These are phyloP conservation scores for Oophaga pumilio DNA, from an alignment of 2,113 vertebrate genomes.

Conservation along the genomic window DNA sequence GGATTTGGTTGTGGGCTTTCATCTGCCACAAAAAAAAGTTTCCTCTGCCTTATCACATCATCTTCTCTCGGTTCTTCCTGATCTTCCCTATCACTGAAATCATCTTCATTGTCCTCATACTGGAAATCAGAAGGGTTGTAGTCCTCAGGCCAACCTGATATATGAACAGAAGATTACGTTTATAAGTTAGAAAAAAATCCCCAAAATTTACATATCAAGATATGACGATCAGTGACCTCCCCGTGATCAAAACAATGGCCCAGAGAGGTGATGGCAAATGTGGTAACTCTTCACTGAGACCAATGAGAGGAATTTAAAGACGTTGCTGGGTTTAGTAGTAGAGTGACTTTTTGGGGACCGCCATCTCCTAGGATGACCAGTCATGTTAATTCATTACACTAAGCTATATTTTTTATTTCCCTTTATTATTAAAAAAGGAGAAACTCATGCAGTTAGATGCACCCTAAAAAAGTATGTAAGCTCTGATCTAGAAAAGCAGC, in stretches of 20 bases:
- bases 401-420: too few species aligned
- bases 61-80: constrained; percentile 22
- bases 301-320: too few species aligned
- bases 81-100: neutral
- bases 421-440: too few species aligned
- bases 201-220: neutral
- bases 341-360: too few species aligned
- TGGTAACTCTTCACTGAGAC: too few species aligned
- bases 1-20: neutral
- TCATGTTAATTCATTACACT: too few species aligned
- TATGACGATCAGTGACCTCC: neutral
- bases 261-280: neutral
- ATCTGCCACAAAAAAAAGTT: neutral
- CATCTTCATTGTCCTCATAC: constrained; percentile 17
- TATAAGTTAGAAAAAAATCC: neutral
- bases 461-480: too few species aligned
- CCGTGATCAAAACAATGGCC: neutral
- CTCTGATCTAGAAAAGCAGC: neutral
- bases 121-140: constrained; percentile 46
- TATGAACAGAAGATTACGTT: neutral
- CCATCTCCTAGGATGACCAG: too few species aligned
- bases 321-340: too few species aligned
- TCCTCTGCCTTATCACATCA: constrained; percentile 18
- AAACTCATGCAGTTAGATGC: too few species aligned
- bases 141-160: constrained; percentile 38